These are phyloP conservation scores for Scaptomyza montana DNA, from an alignment of 1,140 invertebrate genomes.

Conservation along the genomic window DNA sequence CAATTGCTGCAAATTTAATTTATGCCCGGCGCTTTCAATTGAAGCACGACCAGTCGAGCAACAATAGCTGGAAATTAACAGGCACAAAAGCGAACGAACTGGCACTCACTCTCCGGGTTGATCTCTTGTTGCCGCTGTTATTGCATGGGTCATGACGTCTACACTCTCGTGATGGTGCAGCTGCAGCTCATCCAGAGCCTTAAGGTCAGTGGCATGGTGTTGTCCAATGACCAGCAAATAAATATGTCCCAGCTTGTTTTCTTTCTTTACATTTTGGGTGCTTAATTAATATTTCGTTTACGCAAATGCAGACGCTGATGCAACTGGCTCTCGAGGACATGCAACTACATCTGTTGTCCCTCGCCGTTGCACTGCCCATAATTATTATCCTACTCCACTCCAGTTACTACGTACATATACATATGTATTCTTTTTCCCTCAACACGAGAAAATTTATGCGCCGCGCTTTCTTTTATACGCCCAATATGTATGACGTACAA, in stretches of 20 bases:
- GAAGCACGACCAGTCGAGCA: constrained; percentile 33
- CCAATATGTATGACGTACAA: constrained; percentile 47
- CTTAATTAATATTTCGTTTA: constrained; percentile 80
- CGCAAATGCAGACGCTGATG: constrained; percentile 54
- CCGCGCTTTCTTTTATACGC: constrained; percentile 49
- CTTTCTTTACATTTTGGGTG: constrained; percentile 29
- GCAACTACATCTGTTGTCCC: constrained; percentile 33
- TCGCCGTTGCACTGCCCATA: constrained; percentile 50
- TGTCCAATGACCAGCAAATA: constrained; percentile 25
- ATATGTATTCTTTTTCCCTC: not conserved
- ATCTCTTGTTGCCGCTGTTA: constrained; percentile 23
- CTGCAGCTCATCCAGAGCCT: not conserved
- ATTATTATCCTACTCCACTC: constrained; percentile 42
- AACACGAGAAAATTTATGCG: constrained; percentile 59
- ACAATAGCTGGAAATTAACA: constrained; percentile 79
- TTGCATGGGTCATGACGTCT: constrained; percentile 19
- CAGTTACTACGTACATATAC: not conserved
- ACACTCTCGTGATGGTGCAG: constrained; percentile 12
- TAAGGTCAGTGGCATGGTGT: constrained; percentile 66
- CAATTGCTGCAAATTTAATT: constrained; percentile 77
- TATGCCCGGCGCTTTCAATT: constrained; percentile 67
- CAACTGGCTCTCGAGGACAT: constrained; percentile 26
- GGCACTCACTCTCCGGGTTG: constrained; percentile 18
- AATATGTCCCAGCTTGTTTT: constrained; percentile 32
- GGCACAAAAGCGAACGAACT: constrained; percentile 65